Conservation (phyloP, 1,140 invertebrate species). For the Rhopalosiphum maidis region DNA sequence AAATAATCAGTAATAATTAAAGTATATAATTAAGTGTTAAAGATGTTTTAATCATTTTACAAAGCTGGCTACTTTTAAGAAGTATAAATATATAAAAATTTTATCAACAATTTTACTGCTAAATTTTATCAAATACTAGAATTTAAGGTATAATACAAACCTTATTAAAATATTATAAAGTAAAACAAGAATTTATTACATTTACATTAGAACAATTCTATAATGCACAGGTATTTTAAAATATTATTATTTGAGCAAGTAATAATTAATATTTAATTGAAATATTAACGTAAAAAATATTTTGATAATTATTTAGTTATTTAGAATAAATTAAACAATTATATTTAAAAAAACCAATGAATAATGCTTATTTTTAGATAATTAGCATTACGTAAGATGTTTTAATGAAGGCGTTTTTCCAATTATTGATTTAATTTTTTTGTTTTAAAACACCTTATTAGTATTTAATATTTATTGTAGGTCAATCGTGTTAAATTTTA, state of each 20-base stretch:
- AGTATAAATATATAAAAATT: conserved; percentile 1
- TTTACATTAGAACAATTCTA: not conserved
- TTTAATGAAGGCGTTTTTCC: not conserved
- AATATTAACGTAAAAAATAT: not conserved
- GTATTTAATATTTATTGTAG: conserved; percentile 11
- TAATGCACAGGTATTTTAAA: not conserved
- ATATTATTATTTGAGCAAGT: not conserved
- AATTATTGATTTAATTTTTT: not conserved
- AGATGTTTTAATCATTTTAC: not conserved
- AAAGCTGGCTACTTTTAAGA: not conserved
- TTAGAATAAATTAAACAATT: not conserved
- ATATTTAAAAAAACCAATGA: not conserved
- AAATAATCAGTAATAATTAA: not conserved
- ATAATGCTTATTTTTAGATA: not conserved
- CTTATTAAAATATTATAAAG: not conserved
- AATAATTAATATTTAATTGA: not conserved
- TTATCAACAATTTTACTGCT: not conserved
- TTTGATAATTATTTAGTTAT: not conserved
- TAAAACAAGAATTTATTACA: not conserved
- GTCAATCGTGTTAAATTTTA: not conserved
- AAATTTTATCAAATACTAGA: not conserved
- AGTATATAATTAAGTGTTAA: not conserved
- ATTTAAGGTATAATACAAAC: not conserved
- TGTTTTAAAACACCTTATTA: not conserved
- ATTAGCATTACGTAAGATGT: conserved; percentile 1